Percentiles rank a stretch among this genome's conserved stretches.
phyloP scores from a whole-genome alignment of 2,888 invertebrate genomes.

The Drosophila phalerata region DNA sequence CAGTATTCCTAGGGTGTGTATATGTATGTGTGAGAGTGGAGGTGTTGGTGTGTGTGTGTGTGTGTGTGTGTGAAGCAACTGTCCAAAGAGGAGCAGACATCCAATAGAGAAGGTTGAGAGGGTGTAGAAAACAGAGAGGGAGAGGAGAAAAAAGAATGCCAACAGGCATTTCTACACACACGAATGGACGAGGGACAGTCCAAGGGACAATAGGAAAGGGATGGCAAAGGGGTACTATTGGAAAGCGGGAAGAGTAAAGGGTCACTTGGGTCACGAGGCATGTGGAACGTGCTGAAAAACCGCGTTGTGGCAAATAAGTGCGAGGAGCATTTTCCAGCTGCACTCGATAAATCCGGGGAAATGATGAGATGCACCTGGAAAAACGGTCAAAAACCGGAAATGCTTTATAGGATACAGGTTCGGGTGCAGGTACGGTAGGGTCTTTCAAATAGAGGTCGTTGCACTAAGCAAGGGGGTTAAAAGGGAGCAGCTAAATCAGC shows the following conservation, averaged over 20 bases:
- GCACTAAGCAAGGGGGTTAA: too few relatives aligned
- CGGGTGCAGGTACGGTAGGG: not conserved
- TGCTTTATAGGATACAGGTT: not conserved
- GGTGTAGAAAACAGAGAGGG: not conserved
- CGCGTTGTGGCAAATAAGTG: constrained; percentile 64
- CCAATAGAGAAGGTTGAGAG: constrained; percentile 8
- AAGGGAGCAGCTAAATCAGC: not conserved
- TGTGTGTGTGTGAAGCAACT: constrained; percentile 9
- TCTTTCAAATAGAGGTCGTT: constrained; percentile 12
- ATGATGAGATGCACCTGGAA: constrained; percentile 39
- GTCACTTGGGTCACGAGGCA: constrained; percentile 17
- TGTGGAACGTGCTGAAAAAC: constrained; percentile 71
- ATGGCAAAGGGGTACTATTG: not conserved
- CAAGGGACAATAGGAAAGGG: too few relatives aligned
- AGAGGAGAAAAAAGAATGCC: constrained; percentile 31
- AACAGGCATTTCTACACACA: constrained; percentile 50
- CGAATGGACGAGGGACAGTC: constrained; percentile 7
- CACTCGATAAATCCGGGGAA: constrained; percentile 29
- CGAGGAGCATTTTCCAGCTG: constrained; percentile 38
- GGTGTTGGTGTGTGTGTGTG: constrained; percentile 11
- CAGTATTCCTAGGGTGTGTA: constrained; percentile 18
- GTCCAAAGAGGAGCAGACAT: constrained; percentile 16
- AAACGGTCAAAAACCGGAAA: constrained; percentile 14
- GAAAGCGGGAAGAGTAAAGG: not conserved
- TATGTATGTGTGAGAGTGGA: constrained; percentile 2